Evolutionary conservation across 2,113 vertebrate species (phyloP).

Genomic region (Salvelinus alpinus): DNA sequence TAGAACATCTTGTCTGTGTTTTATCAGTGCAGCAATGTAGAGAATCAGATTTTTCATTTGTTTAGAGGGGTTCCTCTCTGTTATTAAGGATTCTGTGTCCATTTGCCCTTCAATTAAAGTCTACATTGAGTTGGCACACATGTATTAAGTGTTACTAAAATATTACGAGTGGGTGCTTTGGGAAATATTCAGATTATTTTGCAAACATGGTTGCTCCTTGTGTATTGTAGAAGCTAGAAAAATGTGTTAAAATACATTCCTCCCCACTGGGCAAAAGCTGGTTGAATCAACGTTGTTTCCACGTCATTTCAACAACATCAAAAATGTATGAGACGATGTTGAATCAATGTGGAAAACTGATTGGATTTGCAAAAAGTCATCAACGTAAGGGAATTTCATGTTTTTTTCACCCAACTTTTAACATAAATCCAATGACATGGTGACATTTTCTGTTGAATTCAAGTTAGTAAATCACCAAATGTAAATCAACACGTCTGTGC

Average conservation of each 20-base stretch:
- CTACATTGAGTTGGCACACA: constrained; percentile 5
- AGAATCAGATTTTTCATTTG: constrained; percentile 27
- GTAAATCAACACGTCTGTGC: no score
- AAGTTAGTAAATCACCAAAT: no score
- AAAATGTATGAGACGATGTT: no score
- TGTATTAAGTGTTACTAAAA: background rate
- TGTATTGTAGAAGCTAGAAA: constrained; percentile 19
- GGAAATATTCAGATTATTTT: constrained; percentile 16
- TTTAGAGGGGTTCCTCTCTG: constrained; percentile 36
- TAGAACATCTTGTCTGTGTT: constrained; percentile 15
- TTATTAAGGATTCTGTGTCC: constrained; percentile 25
- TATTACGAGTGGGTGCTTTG: constrained; percentile 15
- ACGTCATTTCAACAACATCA: no score
- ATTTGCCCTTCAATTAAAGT: constrained; percentile 8
- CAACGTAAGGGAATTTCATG: no score
- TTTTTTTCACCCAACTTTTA: no score
- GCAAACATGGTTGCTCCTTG: constrained; percentile 40
- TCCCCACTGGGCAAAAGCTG: no score
- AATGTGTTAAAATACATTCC: background rate
- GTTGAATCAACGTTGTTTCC: no score
- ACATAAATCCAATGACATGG: no score
- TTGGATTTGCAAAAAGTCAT: no score
- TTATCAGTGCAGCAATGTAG: constrained; percentile 19
- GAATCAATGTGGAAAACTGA: no score
- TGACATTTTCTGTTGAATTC: no score